A percentile compares a stretch with the other conserved stretches of the same genome.
Conservation (phyloP, 2,113 vertebrate genomes). For the Sorex fumeus region DNA sequence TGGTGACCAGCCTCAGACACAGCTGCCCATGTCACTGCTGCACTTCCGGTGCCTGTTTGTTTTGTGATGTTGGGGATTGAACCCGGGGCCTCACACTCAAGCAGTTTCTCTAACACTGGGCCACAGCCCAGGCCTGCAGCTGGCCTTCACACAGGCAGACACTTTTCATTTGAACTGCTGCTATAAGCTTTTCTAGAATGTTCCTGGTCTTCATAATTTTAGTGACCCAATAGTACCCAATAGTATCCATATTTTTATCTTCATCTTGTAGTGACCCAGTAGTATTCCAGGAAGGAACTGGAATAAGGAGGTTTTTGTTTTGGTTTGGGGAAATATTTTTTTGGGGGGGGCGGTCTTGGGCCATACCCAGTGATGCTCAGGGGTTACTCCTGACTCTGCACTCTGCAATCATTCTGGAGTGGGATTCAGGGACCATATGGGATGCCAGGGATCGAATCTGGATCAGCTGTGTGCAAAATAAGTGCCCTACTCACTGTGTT, state of each 20-base stretch:
- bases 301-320: no score
- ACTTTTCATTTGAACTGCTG: conserved; percentile 41
- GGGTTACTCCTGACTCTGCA: no score
- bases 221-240: background rate
- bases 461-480: background rate
- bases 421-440: no score
- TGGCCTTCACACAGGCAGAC: no score
- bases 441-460: background rate
- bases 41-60: no score
- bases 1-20: background rate
- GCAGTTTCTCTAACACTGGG: background rate
- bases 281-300: background rate
- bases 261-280: background rate
- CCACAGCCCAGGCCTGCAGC: background rate
- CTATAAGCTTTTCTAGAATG: conserved; percentile 32
- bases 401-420: no score
- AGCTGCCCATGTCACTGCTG: background rate
- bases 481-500: background rate
- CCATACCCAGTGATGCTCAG: no score
- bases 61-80: no score
- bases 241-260: background rate
- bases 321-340: no score
- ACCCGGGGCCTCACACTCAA: no score
- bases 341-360: no score
- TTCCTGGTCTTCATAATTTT: conserved; percentile 18